phyloP scores from a whole-genome alignment of 2,888 invertebrate species.

The Timandra comae region DNA sequence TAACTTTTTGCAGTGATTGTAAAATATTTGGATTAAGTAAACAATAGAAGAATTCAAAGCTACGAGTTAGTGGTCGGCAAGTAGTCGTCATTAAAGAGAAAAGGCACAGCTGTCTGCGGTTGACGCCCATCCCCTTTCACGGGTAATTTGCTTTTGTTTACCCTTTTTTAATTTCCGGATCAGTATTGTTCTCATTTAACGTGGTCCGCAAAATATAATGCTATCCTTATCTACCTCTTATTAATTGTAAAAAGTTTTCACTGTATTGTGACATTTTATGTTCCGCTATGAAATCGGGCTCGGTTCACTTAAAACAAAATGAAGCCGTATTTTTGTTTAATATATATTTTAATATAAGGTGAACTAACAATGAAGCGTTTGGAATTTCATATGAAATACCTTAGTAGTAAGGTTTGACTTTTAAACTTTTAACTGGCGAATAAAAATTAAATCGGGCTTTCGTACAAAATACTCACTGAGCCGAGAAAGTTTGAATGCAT shows the following conservation, averaged over 20 bases:
- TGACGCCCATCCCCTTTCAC: slow-evolving; percentile 43
- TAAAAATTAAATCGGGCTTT: slow-evolving; percentile 1
- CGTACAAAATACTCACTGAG: slow-evolving; percentile 83
- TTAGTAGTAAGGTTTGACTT: no score
- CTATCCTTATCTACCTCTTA: slow-evolving; percentile 38
- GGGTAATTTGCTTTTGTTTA: slow-evolving; percentile 62
- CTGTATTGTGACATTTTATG: no score
- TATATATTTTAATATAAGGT: no score
- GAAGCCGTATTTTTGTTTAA: no score
- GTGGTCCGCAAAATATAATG: slow-evolving; percentile 37
- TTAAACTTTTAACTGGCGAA: slow-evolving; percentile 1
- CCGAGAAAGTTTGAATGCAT: slow-evolving; percentile 93
- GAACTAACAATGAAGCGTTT: no score
- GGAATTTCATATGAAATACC: no score
- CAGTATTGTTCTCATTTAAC: slow-evolving; percentile 47
- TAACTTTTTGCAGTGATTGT: no score
- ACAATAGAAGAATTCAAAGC: no score
- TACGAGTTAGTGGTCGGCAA: slow-evolving; percentile 24
- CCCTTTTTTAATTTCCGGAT: slow-evolving; percentile 58
- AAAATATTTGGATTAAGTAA: no score
- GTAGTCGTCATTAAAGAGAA: slow-evolving; percentile 47
- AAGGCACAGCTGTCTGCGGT: slow-evolving; percentile 36
- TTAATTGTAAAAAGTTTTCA: background rate
- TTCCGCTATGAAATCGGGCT: no score
- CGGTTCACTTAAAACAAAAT: no score